These are phyloP conservation scores for Serinus canaria DNA, from an alignment of 2,113 vertebrate genomes.

Conservation along the genomic window DNA sequence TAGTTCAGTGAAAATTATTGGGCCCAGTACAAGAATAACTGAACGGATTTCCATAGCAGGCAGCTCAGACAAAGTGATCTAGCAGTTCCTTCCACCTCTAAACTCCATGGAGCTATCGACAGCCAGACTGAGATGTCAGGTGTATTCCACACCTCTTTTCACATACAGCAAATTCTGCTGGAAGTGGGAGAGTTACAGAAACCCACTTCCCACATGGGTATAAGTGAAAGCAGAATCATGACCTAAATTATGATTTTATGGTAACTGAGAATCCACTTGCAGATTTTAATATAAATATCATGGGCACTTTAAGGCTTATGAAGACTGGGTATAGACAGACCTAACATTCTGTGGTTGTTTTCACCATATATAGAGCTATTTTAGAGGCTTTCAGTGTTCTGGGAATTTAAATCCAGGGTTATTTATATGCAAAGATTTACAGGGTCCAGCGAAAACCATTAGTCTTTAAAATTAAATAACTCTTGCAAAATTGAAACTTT, in stretches of 20 bases:
- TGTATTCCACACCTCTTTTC: background rate
- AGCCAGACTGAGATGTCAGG: background rate
- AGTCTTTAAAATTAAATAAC: slow-evolving; percentile 17
- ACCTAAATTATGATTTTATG: background rate
- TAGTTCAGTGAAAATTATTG: background rate
- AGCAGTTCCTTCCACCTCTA: background rate
- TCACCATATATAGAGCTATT: background rate
- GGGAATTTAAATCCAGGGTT: background rate
- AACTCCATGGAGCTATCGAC: background rate
- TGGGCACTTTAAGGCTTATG: background rate
- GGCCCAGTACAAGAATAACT: background rate
- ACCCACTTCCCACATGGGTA: background rate
- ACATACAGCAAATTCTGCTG: background rate
- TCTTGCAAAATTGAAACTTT: slow-evolving; percentile 12
- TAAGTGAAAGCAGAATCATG: background rate
- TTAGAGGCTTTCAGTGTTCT: background rate
- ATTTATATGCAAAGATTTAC: slow-evolving; percentile 17
- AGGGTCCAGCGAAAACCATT: background rate
- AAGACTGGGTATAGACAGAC: background rate
- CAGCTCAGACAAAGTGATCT: background rate
- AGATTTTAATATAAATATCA: background rate
- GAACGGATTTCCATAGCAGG: background rate
- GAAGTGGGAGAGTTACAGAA: background rate
- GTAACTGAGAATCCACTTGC: background rate
- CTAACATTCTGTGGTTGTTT: background rate